Base-by-base conservation (phyloP, 2,888 invertebrate species). In the Drosophila kambysellisi region DNA sequence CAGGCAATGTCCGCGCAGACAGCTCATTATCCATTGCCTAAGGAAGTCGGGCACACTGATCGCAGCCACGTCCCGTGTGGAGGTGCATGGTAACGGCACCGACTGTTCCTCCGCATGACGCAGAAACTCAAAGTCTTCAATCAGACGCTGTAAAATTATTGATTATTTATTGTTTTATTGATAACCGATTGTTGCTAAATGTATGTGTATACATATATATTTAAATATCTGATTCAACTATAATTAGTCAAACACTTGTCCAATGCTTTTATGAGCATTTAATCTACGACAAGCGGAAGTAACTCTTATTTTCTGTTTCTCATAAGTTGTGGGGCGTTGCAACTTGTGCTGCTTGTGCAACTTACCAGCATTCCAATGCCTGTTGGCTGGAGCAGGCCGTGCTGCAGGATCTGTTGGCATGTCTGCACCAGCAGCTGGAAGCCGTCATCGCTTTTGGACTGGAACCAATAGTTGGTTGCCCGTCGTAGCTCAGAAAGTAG, bases 61-160 rank as follows among this genome's bases (percentile, higher is more conserved):
- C 30, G 54, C n/a, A 20, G 61, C 51, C 3, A 12, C n/a, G 30
- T 25, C 46, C 8, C 15, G 17, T 20, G 5, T 9, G 15, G 33
- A 25, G 8, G 32, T 11, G n/a, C 3, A 33, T 30, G 39, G 32
- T 1, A n/a, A 33, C 56, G 64, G 59, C 48, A 72, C 72, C 30
- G 77, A 72, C 33, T 84, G 73, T 35, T 74, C 75, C 25, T 79
- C 81, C 33, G 77, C 81, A 35, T 83, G 74, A 17, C 91, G 85
- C 58, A 91, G 71, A 78, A 91, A 91, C 63, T 91, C 91, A 74
- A 92, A 91, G 60, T 91, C 91, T 52, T 91, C 91, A 41, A 89
- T 59, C 8, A 92, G 70, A 60, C 90, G 88, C 72, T 82, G 70
- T 25, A 58, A 61, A n/a, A 15, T 39, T 11, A 61, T 52, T 25